phyloP scores from a whole-genome alignment of 2,888 invertebrate species.

The Slavum lentiscoides region DNA sequence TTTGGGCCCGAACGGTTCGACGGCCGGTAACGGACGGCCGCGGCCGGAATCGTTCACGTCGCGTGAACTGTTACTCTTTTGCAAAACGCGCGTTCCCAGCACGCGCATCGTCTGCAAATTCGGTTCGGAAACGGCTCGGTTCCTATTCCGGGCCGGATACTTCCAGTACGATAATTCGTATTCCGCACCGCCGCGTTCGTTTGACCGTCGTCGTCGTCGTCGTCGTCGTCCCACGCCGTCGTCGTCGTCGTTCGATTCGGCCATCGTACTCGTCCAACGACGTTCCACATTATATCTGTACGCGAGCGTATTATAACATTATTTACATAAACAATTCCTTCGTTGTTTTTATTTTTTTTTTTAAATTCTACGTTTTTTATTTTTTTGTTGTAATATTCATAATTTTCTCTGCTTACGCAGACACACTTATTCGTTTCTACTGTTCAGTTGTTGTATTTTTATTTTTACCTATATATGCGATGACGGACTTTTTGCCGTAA shows the following conservation, averaged over 20 bases:
- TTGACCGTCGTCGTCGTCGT: neutral
- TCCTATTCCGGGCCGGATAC: conserved; percentile 10
- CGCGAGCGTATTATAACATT: neutral
- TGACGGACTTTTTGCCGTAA: too few species aligned
- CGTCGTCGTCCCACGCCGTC: neutral
- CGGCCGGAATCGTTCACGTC: neutral
- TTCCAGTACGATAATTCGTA: conserved; percentile 23
- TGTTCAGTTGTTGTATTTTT: too few species aligned
- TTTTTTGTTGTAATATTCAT: too few species aligned
- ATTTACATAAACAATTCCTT: too few species aligned
- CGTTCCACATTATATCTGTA: conserved; percentile 21
- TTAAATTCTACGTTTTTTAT: too few species aligned
- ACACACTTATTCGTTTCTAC: too few species aligned
- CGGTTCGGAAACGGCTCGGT: conserved; percentile 24
- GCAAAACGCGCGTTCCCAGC: neutral
- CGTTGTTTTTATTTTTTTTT: too few species aligned
- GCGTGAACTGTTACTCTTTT: conserved; percentile 34
- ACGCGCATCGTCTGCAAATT: conserved; percentile 6
- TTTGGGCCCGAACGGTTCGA: conserved; percentile 4
- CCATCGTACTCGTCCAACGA: neutral
- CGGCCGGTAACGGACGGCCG: neutral
- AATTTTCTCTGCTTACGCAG: too few species aligned
- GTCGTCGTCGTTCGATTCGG: neutral
- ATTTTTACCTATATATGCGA: too few species aligned
- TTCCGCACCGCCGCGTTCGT: too few species aligned